Conservation (phyloP, 2,888 invertebrate genomes). For the Pyrochroa serraticornis region DNA sequence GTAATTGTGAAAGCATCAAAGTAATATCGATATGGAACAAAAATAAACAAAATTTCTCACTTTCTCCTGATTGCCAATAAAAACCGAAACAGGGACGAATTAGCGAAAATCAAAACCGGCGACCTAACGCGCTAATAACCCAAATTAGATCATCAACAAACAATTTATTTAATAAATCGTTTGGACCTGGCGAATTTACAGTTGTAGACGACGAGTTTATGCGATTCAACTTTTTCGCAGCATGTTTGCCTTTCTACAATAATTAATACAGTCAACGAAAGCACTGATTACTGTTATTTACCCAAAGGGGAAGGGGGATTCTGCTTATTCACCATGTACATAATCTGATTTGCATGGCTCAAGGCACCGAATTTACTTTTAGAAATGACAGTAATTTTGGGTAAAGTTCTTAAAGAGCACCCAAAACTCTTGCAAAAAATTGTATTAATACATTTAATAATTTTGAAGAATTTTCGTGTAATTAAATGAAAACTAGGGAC, state of each 20-base stretch:
- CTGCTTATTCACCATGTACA: too few species aligned
- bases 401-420: too few species aligned
- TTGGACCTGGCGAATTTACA: background rate
- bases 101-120: background rate
- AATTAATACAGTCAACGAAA: background rate
- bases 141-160: conserved; percentile 11
- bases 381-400: too few species aligned
- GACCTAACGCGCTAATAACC: background rate
- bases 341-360: too few species aligned
- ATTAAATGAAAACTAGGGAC: too few species aligned
- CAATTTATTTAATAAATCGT: conserved; percentile 5
- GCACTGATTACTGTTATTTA: too few species aligned
- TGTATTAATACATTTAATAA: too few species aligned
- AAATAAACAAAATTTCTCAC: conserved; percentile 14
- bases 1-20: conserved; percentile 22
- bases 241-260: background rate
- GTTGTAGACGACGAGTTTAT: background rate
- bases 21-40: conserved; percentile 16
- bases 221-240: background rate
- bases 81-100: background rate
- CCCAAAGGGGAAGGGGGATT: too few species aligned
- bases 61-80: conserved; percentile 7
- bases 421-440: too few species aligned
- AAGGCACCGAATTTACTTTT: too few species aligned
- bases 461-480: too few species aligned